A percentile compares a stretch with the other conserved stretches of the same genome.
phyloP scores from a whole-genome alignment of 35 echinoderm and acorn worm species.

The Ophioderma brevispina region DNA sequence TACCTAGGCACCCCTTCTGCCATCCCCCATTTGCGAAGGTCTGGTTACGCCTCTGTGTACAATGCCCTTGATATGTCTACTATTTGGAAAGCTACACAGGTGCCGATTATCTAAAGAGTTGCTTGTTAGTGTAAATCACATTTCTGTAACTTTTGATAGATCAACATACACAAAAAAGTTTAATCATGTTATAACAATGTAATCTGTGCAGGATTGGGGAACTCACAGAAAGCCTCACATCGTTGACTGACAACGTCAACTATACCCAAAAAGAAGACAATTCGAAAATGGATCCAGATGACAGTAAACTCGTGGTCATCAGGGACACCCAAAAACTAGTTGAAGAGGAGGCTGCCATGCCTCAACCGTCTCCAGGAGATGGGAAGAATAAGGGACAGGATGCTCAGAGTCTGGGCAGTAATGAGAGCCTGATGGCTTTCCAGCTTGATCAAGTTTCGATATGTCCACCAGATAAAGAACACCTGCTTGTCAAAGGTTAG shows the following conservation, averaged over 20 bases:
- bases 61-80: too few species aligned
- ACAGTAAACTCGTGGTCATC: not conserved
- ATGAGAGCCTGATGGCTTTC: constrained; percentile 37
- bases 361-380: not conserved
- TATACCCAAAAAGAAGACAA: not conserved
- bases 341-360: not conserved
- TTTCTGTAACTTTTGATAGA: too few species aligned
- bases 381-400: not conserved
- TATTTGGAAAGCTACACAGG: too few species aligned
- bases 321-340: not conserved
- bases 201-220: constrained; percentile 61
- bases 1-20: too few species aligned
- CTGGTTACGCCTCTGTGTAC: too few species aligned
- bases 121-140: too few species aligned
- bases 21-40: too few species aligned
- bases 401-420: constrained; percentile 21
- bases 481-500: constrained; percentile 72
- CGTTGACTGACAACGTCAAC: constrained; percentile 12
- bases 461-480: constrained; percentile 55
- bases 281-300: not conserved
- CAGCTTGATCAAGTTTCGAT: constrained; percentile 66
- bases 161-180: too few species aligned
- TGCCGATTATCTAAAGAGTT: too few species aligned
- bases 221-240: constrained; percentile 49
- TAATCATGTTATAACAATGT: too few species aligned